Conservation (phyloP, 2,113 vertebrate genomes). For the Malurus melanocephalus region DNA sequence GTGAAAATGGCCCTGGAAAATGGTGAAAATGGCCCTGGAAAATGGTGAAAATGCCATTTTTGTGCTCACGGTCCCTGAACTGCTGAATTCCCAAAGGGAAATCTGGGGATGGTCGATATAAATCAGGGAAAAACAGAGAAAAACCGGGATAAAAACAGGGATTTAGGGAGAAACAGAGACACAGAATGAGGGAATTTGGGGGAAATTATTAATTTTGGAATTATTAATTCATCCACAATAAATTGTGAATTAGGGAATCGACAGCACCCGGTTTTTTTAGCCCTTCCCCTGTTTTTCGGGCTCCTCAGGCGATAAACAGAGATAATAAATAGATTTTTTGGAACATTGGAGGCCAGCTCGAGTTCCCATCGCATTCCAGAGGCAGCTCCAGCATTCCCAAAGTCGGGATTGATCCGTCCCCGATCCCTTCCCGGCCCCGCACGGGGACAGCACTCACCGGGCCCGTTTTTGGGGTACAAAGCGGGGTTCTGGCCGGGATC, state of each 20-base stretch:
- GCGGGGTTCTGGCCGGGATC: background rate
- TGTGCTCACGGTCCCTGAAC: background rate
- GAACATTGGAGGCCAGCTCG: too few species aligned
- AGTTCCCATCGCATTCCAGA: background rate
- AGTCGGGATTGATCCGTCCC: background rate
- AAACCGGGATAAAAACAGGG: accelerated
- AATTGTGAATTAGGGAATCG: background rate
- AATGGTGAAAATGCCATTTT: background rate
- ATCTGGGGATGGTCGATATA: background rate
- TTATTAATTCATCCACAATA: background rate
- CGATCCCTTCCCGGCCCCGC: background rate
- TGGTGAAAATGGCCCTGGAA: background rate
- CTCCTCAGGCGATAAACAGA: background rate
- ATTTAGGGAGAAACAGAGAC: background rate
- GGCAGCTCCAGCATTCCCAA: background rate
- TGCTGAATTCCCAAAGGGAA: background rate
- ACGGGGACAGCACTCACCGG: background rate
- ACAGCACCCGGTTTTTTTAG: background rate
- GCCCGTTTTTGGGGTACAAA: background rate
- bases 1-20: background rate
- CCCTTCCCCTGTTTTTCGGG: too few species aligned
- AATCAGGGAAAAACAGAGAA: background rate
- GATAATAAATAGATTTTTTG: background rate
- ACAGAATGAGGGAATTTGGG: background rate
- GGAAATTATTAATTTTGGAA: too few species aligned